These are phyloP conservation scores for Temnothorax curvispinosus DNA, from an alignment of 1,140 invertebrate species.

Conservation along the genomic window DNA sequence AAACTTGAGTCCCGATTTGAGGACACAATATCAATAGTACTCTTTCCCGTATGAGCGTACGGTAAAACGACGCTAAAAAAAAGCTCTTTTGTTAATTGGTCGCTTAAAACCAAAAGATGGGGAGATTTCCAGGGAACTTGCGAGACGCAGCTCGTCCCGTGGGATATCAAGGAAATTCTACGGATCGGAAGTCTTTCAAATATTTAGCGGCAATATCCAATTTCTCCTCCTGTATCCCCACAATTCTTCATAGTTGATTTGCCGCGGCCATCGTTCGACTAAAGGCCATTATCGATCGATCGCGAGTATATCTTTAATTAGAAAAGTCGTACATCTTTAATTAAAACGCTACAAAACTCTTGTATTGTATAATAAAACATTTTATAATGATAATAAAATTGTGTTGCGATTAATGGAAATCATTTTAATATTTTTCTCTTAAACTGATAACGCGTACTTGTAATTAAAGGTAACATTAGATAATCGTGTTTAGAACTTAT, in stretches of 20 bases:
- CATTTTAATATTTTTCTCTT: neutral
- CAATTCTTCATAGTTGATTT: slow-evolving; percentile 68
- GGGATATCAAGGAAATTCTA: slow-evolving; percentile 75
- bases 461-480: slow-evolving; percentile 7
- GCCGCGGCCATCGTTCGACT: slow-evolving; percentile 76
- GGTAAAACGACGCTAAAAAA: neutral
- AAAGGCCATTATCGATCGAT: slow-evolving; percentile 65
- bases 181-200: slow-evolving; percentile 78
- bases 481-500: neutral
- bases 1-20: neutral
- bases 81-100: slow-evolving; percentile 71
- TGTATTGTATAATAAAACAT: neutral
- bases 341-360: slow-evolving; percentile 1
- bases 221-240: slow-evolving; percentile 75
- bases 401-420: neutral
- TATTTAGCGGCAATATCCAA: slow-evolving; percentile 82
- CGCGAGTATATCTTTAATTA: slow-evolving; percentile 48
- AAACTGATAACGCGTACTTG: neutral
- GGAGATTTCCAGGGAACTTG: slow-evolving; percentile 64
- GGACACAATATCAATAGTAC: neutral
- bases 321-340: slow-evolving; percentile 20
- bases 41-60: neutral
- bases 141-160: slow-evolving; percentile 66
- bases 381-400: neutral
- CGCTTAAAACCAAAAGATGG: slow-evolving; percentile 67